Percentiles rank a stretch among this genome's conserved stretches.
phyloP scores from a whole-genome alignment of 2,888 invertebrate species.

The Melanostoma mellinum region DNA sequence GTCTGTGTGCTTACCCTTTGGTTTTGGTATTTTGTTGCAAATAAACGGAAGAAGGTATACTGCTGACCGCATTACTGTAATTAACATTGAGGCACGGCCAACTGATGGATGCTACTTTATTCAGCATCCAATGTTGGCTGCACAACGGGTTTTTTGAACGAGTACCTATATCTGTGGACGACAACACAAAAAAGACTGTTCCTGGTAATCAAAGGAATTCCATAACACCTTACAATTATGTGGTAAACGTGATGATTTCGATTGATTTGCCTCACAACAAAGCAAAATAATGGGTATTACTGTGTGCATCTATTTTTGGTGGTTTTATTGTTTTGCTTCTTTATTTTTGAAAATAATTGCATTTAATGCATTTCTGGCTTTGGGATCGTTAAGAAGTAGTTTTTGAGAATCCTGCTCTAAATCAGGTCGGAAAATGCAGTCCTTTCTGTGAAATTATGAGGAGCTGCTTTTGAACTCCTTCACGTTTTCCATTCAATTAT shows the following conservation, averaged over 20 bases:
- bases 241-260: constrained; percentile 59
- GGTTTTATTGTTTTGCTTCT: not conserved
- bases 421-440: no score
- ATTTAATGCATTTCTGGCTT: no score
- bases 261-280: constrained; percentile 34
- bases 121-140: constrained; percentile 19
- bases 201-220: constrained; percentile 65
- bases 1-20: constrained; percentile 54
- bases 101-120: constrained; percentile 66
- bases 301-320: not conserved
- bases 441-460: no score
- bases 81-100: constrained; percentile 56
- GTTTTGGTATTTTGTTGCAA: constrained; percentile 35
- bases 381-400: no score
- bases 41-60: constrained; percentile 54
- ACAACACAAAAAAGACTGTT: constrained; percentile 26
- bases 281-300: constrained; percentile 27
- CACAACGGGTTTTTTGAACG: not conserved
- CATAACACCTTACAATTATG: constrained; percentile 65
- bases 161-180: not conserved
- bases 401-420: no score
- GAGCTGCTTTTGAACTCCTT: no score
- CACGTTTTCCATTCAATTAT: no score
- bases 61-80: constrained; percentile 62
- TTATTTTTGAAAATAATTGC: not conserved